Evolutionary conservation across 2,888 invertebrate species (phyloP).

Genomic region (Chrysina gloriosa): DNA sequence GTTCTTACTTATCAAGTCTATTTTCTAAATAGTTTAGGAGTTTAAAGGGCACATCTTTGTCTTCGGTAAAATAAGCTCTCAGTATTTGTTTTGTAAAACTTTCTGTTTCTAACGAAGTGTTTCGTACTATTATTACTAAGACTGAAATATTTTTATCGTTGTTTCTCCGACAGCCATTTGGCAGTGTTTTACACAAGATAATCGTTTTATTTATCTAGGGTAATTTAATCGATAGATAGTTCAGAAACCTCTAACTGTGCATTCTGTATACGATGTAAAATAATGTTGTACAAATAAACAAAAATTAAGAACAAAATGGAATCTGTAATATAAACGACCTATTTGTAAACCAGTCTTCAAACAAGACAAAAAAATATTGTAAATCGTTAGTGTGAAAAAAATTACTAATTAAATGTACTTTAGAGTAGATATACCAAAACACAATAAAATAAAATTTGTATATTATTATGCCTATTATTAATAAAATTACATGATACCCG

Average conservation of each 20-base stretch:
- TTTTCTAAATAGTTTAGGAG: too few species aligned
- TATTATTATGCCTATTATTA: conserved; percentile 27
- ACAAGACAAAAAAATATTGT: conserved; percentile 47
- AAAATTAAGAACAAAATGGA: conserved; percentile 42
- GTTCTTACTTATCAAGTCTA: too few species aligned
- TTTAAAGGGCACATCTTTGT: too few species aligned
- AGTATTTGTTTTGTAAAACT: too few species aligned
- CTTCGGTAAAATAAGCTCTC: too few species aligned
- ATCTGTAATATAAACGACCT: conserved; percentile 7
- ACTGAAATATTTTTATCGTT: neutral
- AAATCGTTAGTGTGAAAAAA: conserved; percentile 55
- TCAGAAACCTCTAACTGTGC: conserved; percentile 37
- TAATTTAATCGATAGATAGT: conserved; percentile 3
- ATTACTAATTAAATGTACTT: conserved; percentile 44
- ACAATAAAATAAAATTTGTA: conserved; percentile 41
- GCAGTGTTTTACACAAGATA: conserved; percentile 6
- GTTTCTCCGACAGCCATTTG: neutral
- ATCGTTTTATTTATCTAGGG: neutral
- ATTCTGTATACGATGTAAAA: conserved; percentile 55
- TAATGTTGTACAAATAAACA: conserved; percentile 59
- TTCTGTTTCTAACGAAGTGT: too few species aligned
- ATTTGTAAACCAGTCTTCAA: conserved; percentile 16
- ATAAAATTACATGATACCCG: conserved; percentile 19
- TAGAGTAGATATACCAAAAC: conserved; percentile 40
- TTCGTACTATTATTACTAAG: neutral